Percentiles rank a stretch among this genome's conserved stretches.
These are phyloP conservation scores for Bellardia bayeri DNA, from an alignment of 2,888 invertebrate genomes.

Conservation along the genomic window DNA sequence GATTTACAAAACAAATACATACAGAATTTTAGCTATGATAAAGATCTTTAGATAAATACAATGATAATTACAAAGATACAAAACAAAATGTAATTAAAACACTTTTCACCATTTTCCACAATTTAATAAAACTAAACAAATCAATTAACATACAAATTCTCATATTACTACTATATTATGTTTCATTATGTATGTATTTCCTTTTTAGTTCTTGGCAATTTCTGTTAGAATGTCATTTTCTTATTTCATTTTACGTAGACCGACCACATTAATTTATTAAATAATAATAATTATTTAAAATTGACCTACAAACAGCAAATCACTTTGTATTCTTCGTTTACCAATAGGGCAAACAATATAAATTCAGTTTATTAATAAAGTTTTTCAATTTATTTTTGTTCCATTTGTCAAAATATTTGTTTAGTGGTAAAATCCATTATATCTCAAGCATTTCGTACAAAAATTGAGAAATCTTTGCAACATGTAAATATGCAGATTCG, in stretches of 20 bases:
- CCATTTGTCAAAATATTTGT: too few relatives aligned
- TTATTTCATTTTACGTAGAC: neutral
- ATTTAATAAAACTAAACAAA: conserved; percentile 75
- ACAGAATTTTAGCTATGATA: neutral
- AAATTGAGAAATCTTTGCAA: too few relatives aligned
- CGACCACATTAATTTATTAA: neutral
- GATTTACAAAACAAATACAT: neutral
- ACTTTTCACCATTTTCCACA: conserved; percentile 73
- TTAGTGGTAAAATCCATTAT: too few relatives aligned
- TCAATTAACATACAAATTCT: conserved; percentile 76
- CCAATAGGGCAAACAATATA: too few relatives aligned
- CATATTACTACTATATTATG: conserved; percentile 2
- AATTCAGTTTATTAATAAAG: too few relatives aligned
- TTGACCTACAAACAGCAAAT: too few relatives aligned
- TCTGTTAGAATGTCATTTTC: conserved; percentile 32
- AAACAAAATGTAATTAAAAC: conserved; percentile 13
- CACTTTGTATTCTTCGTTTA: too few relatives aligned
- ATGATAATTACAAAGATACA: conserved; percentile 50
- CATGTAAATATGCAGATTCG: too few relatives aligned
- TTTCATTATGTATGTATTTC: conserved; percentile 51
- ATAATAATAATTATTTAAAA: neutral
- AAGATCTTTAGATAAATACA: conserved; percentile 24
- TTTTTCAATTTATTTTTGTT: too few relatives aligned
- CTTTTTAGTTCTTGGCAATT: conserved; percentile 26
- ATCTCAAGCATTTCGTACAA: too few relatives aligned